Evolutionary conservation across 2,113 vertebrate genomes (phyloP).

Genomic region (Pongo pygmaeus): DNA sequence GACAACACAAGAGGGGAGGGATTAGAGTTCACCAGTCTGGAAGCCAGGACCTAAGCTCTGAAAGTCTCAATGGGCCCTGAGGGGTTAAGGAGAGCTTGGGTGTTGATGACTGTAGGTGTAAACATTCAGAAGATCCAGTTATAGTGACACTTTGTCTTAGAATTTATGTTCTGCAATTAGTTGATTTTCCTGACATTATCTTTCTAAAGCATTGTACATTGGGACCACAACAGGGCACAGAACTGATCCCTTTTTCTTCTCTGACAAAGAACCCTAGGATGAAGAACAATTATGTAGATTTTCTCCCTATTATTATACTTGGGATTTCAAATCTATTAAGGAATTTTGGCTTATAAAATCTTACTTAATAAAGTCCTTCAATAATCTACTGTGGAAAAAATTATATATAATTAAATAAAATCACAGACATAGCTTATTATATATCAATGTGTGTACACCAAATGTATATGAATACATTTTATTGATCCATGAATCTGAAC

Average conservation of each 20-base stretch:
- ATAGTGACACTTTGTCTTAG: background rate
- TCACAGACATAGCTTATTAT: slow-evolving; percentile 46
- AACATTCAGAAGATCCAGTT: background rate
- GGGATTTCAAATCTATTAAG: slow-evolving; percentile 56
- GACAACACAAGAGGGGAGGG: accelerated
- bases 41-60: background rate
- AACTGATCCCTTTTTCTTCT: background rate
- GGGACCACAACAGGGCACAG: background rate
- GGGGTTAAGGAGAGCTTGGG: background rate
- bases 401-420: slow-evolving; percentile 72
- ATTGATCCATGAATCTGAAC: slow-evolving; percentile 80
- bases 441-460: slow-evolving; percentile 44
- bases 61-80: background rate
- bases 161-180: background rate
- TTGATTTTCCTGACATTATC: slow-evolving; percentile 24
- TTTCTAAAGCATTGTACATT: background rate
- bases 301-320: slow-evolving; percentile 47
- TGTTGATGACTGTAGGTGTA: background rate
- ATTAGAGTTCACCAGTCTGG: background rate
- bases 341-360: slow-evolving; percentile 21
- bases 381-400: slow-evolving; percentile 47
- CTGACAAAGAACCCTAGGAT: background rate
- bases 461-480: slow-evolving; percentile 75
- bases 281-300: slow-evolving; percentile 49
- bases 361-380: slow-evolving; percentile 67